phyloP scores from a whole-genome alignment of 2,888 invertebrate genomes.

The Tholera decimalis region DNA sequence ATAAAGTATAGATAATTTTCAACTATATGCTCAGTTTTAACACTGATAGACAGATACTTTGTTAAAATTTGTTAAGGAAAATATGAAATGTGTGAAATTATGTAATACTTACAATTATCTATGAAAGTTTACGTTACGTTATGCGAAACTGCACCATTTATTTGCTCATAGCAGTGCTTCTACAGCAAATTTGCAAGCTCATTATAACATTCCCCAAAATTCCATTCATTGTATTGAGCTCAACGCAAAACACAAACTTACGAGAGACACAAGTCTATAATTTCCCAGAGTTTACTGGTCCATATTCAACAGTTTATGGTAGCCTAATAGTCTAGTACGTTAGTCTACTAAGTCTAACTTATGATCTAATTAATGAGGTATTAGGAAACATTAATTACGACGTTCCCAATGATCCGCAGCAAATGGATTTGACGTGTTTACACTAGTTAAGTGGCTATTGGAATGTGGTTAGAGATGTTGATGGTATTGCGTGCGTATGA shows the following conservation, averaged over 20 bases:
- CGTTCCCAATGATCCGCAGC: conserved; percentile 46
- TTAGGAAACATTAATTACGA: conserved; percentile 59
- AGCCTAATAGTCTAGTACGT: conserved; percentile 39
- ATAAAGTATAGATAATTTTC: too few species aligned
- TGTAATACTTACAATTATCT: not conserved
- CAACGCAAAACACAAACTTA: conserved; percentile 32
- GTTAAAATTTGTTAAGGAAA: too few species aligned
- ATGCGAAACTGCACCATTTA: not conserved
- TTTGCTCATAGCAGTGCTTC: not conserved
- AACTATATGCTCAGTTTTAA: too few species aligned
- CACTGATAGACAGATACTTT: too few species aligned
- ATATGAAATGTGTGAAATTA: too few species aligned
- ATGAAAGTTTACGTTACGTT: not conserved
- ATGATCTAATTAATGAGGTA: conserved; percentile 61
- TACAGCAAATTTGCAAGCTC: not conserved
- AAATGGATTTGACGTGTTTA: conserved; percentile 57
- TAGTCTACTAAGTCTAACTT: conserved; percentile 53
- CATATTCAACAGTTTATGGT: conserved; percentile 30
- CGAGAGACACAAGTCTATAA: conserved; percentile 47
- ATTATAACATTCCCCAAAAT: conserved; percentile 26
- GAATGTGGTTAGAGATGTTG: conserved; percentile 26
- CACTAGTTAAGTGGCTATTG: conserved; percentile 17
- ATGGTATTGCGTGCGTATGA: not conserved
- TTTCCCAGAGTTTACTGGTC: conserved; percentile 20
- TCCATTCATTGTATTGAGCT: conserved; percentile 26